Percentiles rank a stretch among this genome's conserved stretches.
phyloP scores from a whole-genome alignment of 1,140 invertebrate species.

The Drosophila athabasca region DNA sequence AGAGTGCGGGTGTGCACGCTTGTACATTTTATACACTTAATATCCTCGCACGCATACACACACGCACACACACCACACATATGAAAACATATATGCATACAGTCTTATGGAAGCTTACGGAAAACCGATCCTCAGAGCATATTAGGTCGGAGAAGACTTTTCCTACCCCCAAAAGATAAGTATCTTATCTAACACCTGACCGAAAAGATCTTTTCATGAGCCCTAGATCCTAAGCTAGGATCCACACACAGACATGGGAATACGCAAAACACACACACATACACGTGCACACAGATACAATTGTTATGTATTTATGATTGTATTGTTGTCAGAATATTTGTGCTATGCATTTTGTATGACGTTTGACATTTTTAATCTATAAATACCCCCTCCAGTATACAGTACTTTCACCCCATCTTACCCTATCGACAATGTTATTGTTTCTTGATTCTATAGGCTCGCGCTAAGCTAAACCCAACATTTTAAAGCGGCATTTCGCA shows the following conservation, averaged over 20 bases:
- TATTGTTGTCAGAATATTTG: slow-evolving; percentile 45
- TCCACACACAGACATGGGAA: not conserved
- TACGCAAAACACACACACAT: not conserved
- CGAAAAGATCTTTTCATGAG: slow-evolving; percentile 19
- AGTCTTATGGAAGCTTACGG: slow-evolving; percentile 8
- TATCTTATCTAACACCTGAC: not conserved
- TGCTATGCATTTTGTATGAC: slow-evolving; percentile 39
- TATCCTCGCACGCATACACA: slow-evolving; percentile 23
- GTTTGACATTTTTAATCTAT: not conserved
- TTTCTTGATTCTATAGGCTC: slow-evolving; percentile 62
- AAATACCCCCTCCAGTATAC: not conserved
- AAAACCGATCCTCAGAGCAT: not conserved
- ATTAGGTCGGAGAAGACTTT: not conserved
- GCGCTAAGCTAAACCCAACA: slow-evolving; percentile 66
- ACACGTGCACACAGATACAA: slow-evolving; percentile 9
- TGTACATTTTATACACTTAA: slow-evolving; percentile 59
- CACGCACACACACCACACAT: slow-evolving; percentile 6
- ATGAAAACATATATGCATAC: not conserved
- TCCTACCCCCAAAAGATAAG: slow-evolving; percentile 12
- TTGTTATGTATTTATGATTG: slow-evolving; percentile 49
- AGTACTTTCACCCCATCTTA: slow-evolving; percentile 19
- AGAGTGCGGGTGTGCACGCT: slow-evolving; percentile 25
- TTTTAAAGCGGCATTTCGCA: slow-evolving; percentile 73
- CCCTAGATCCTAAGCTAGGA: not conserved
- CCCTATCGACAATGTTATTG: slow-evolving; percentile 59